phyloP scores from a whole-genome alignment of 1,140 invertebrate species.

The Octopus sinensis region DNA sequence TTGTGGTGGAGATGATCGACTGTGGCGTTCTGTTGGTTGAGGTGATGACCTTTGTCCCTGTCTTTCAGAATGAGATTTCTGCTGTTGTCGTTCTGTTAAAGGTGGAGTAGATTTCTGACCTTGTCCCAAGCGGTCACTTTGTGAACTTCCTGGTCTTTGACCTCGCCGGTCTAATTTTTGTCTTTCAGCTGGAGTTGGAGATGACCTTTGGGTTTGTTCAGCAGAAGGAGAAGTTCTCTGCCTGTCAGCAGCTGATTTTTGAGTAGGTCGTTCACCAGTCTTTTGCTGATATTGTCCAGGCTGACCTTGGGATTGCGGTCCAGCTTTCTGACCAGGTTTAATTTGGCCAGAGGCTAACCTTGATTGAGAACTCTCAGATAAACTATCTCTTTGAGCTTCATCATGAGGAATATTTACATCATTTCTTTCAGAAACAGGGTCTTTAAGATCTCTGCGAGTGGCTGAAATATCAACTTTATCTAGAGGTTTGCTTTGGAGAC shows the following conservation, averaged over 20 bases:
- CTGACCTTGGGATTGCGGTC: neutral
- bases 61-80: neutral
- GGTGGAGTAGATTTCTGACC: neutral
- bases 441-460: neutral
- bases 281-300: neutral
- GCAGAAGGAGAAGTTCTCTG: slow-evolving; percentile 5
- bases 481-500: neutral
- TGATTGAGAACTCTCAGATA: neutral
- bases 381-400: neutral
- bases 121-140: neutral
- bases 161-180: neutral
- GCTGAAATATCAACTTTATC: neutral
- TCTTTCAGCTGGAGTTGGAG: slow-evolving; percentile 2
- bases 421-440: neutral
- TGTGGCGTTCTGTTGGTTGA: slow-evolving; percentile 5
- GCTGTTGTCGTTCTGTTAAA: neutral
- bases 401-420: neutral
- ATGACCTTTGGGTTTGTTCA: slow-evolving; percentile 3
- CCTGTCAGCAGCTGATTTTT: slow-evolving; percentile 6
- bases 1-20: neutral
- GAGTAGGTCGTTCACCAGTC: neutral
- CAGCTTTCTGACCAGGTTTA: neutral
- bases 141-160: neutral
- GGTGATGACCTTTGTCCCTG: neutral
- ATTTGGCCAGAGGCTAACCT: neutral